Base-by-base conservation (phyloP, 2,797 vertebrate genomes). In the Sebastes alutus region DNA sequence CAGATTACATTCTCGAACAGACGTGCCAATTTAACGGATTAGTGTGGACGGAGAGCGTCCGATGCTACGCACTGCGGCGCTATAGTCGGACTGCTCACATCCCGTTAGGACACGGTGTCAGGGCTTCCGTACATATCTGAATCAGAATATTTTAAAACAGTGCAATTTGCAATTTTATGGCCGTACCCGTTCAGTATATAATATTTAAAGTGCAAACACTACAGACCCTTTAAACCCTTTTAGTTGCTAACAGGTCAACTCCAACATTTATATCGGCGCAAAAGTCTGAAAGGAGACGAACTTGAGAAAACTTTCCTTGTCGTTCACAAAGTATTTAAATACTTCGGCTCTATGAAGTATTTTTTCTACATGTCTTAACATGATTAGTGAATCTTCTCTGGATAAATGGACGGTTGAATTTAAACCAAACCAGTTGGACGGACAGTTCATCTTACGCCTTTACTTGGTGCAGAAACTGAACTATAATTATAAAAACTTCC, bases 161-260 rank as follows among this genome's bases (percentile, higher is more conserved):
- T 87, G 86, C 83, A 89, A 67, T 63, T 35, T 60, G 3, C 33
- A 32, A 59, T 58, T 30, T 54, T 65, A 72, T 79, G 62, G 69
- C 46, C 58, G 3, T 70, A 55, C 10, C 64, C n/a, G 23, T 52
- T 74, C 55, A 54, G 59, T 46, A 46, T 9, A 25, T 7, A 14
- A 63, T 55, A 22, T 68, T 73, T 67, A 79, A 86, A 77, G 74
- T 69, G 54, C 64, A 1, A 25, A 58, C 11, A 32, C 9, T 38
- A 25, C 6, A 20, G 18, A 56, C 22, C 38, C 14, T 16, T 29
- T 33, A 3, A 46, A 58, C 32, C 13, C 8, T 13, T 33, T 49
- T n/a, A 22, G 30, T 25, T 3, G 8, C 18, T 55, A 22, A 67
- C 14, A 18, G 29, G 46, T 32, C 5, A 18, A 22, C n/a, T 25